Evolutionary conservation across 2,113 vertebrate genomes (phyloP).

Genomic region (Hippocampus mohnikei): DNA sequence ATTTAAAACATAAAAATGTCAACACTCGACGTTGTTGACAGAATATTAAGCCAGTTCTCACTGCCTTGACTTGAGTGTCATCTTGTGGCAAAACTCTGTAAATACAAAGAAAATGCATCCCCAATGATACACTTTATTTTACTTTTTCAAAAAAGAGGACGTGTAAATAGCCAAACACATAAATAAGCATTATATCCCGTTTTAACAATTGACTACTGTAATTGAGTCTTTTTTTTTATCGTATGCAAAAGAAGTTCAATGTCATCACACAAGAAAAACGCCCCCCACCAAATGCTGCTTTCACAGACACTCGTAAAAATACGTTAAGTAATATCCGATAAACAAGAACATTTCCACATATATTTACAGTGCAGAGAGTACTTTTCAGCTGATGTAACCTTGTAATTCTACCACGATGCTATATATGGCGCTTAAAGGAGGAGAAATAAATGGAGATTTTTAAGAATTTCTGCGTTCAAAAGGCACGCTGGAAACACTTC

Average conservation of each 20-base stretch:
- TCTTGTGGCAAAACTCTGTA: slow-evolving; percentile 34
- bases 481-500: neutral
- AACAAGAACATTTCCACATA: neutral
- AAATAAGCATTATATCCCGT: neutral
- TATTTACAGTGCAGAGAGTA: neutral
- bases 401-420: neutral
- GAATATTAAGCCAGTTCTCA: neutral
- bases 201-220: neutral
- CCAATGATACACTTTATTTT: neutral
- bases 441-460: neutral
- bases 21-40: no score
- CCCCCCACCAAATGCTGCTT: neutral
- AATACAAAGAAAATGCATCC: neutral
- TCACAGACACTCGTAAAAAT: neutral
- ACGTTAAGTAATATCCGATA: fast-evolving
- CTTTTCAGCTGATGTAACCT: neutral
- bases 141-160: neutral
- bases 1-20: no score
- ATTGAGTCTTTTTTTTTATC: neutral
- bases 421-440: neutral
- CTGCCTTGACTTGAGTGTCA: slow-evolving; percentile 28
- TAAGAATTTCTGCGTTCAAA: neutral
- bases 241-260: neutral
- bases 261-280: neutral
- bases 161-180: neutral